Evolutionary conservation across 1,140 invertebrate genomes (phyloP).

Genomic region (Apis cerana): DNA sequence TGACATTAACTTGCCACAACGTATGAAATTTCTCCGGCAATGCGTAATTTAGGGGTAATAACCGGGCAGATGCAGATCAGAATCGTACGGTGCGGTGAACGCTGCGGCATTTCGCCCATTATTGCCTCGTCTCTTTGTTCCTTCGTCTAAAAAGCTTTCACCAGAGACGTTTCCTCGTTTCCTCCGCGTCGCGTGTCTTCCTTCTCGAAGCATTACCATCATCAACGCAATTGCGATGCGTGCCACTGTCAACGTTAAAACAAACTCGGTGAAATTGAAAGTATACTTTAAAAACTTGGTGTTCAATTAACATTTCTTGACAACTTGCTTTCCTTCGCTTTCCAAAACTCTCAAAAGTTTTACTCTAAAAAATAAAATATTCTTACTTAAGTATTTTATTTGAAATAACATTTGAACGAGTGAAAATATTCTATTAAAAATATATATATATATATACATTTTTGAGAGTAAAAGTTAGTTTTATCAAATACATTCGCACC

Average conservation of each 20-base stretch:
- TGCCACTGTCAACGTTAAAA: neutral
- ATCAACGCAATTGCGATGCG: neutral
- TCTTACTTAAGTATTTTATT: no score
- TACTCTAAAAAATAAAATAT: no score
- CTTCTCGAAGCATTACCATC: neutral
- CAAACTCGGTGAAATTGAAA: neutral
- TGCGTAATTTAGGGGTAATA: constrained; percentile 9
- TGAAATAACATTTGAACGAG: no score
- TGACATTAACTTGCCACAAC: neutral
- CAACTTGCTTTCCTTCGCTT: no score
- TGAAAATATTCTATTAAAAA: no score
- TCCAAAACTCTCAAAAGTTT: no score
- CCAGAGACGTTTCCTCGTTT: neutral
- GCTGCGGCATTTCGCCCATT: constrained; percentile 18
- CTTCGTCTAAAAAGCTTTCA: constrained; percentile 7
- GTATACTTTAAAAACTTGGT: no score
- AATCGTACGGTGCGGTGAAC: neutral
- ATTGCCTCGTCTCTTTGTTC: constrained; percentile 6
- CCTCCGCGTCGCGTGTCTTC: neutral
- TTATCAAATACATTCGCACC: no score
- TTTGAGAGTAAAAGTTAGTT: no score
- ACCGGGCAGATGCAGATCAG: constrained; percentile 17
- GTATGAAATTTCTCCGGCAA: constrained; percentile 12
- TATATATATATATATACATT: no score
- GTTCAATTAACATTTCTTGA: no score